A percentile compares a stretch with the other conserved stretches of the same genome.
Evolutionary conservation across 2,797 vertebrate species (phyloP).

Genomic region (Coregonus suidteri): DNA sequence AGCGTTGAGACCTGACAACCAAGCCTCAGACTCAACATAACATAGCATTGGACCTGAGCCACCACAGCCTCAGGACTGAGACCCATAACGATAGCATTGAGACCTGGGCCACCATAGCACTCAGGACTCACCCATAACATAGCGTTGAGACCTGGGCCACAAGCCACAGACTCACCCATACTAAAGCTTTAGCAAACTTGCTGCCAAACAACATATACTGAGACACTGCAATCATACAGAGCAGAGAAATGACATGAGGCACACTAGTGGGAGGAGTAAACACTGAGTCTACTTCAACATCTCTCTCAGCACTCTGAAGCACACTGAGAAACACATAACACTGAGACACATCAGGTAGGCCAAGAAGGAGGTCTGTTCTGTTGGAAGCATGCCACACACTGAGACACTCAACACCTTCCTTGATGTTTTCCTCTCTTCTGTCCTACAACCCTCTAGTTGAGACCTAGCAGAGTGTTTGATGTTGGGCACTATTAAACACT

Average conservation of each 20-base stretch:
- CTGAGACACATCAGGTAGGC: constrained; percentile 30
- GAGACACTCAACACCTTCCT: too few relatives aligned
- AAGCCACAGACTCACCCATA: background rate
- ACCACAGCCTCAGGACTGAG: constrained; percentile 19
- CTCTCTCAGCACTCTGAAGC: too few relatives aligned
- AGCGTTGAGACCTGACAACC: too few relatives aligned
- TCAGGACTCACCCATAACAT: background rate
- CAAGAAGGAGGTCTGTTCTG: constrained; percentile 2
- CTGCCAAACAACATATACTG: too few relatives aligned
- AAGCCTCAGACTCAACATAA: constrained; percentile 13
- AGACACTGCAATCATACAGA: constrained; percentile 27
- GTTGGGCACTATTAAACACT: too few relatives aligned
- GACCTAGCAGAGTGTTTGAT: constrained; percentile 40
- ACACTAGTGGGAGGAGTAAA: constrained; percentile 34
- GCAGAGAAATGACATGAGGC: constrained; percentile 37
- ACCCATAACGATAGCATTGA: constrained; percentile 12
- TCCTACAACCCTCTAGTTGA: constrained; percentile 24
- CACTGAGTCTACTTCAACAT: too few relatives aligned
- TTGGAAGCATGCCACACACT: constrained; percentile 51
- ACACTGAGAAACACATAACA: too few relatives aligned
- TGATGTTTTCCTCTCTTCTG: background rate
- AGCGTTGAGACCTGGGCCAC: constrained; percentile 34
- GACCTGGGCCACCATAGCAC: constrained; percentile 36
- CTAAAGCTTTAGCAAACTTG: constrained; percentile 36
- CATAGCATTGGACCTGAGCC: constrained; percentile 34